A percentile compares a stretch with the other conserved stretches of the same genome.
These are phyloP conservation scores for Diaphora mendica DNA, from an alignment of 2,888 invertebrate species.

Conservation along the genomic window DNA sequence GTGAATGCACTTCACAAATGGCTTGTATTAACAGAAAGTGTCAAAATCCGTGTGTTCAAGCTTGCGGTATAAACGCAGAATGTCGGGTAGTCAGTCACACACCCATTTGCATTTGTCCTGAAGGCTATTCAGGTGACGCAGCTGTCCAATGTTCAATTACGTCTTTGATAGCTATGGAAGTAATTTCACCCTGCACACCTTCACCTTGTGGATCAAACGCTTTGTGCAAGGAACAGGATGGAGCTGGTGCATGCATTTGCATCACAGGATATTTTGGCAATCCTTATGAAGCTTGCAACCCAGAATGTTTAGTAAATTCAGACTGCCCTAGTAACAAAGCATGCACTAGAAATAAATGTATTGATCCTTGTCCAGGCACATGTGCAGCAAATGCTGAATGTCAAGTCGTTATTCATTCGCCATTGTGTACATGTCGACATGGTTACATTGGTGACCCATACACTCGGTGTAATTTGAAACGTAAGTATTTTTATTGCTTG, in stretches of 20 bases:
- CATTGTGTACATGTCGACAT: slow-evolving; percentile 88
- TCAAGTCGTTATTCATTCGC: slow-evolving; percentile 90
- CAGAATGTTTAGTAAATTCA: slow-evolving; percentile 90
- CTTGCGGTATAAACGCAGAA: slow-evolving; percentile 91
- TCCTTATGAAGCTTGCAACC: slow-evolving; percentile 92
- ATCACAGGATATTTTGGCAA: slow-evolving; percentile 91
- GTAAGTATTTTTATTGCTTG: slow-evolving; percentile 57
- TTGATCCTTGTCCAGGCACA: slow-evolving; percentile 92
- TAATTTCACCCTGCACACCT: slow-evolving; percentile 86
- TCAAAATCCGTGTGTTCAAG: slow-evolving; percentile 90
- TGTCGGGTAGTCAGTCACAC: slow-evolving; percentile 92
- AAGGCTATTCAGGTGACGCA: slow-evolving; percentile 91
- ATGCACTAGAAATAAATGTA: slow-evolving; percentile 91
- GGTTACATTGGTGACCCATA: slow-evolving; percentile 92
- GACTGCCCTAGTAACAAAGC: slow-evolving; percentile 90
- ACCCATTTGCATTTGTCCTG: slow-evolving; percentile 89
- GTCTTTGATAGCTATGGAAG: slow-evolving; percentile 58
- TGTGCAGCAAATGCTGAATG: slow-evolving; percentile 92
- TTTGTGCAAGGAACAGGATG: slow-evolving; percentile 86
- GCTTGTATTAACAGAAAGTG: slow-evolving; percentile 93
- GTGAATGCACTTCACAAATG: slow-evolving; percentile 89
- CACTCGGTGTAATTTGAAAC: slow-evolving; percentile 81
- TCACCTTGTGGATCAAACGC: slow-evolving; percentile 89
- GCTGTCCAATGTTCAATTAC: slow-evolving; percentile 87
- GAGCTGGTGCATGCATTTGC: slow-evolving; percentile 89